Evolutionary conservation across 2,888 invertebrate species (phyloP).

Genomic region (Drosophila atroscutellata): DNA sequence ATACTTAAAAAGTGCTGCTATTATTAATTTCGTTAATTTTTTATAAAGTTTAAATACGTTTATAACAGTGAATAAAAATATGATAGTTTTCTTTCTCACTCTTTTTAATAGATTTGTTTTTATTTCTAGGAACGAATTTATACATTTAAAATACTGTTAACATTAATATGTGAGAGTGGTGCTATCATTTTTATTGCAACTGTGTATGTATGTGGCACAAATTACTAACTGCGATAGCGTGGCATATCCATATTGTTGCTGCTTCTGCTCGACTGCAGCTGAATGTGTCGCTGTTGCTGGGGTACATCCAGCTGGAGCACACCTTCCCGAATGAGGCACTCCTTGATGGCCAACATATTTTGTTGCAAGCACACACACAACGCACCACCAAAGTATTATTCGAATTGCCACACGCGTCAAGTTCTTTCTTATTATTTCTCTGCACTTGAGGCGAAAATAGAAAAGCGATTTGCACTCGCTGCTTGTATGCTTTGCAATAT

Average conservation of each 20-base stretch:
- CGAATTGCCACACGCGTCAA: constrained; percentile 63
- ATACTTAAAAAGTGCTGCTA: not conserved
- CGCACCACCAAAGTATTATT: constrained; percentile 39
- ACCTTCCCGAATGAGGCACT: constrained; percentile 83
- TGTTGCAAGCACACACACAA: constrained; percentile 21
- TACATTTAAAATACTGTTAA: not conserved
- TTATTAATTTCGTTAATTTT: not conserved
- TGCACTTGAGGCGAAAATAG: constrained; percentile 79
- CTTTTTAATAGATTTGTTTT: not conserved
- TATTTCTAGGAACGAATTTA: not conserved
- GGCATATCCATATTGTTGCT: constrained; percentile 71
- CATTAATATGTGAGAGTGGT: not conserved
- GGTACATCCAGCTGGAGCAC: constrained; percentile 74
- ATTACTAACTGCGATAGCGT: constrained; percentile 69
- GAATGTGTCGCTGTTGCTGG: constrained; percentile 46
- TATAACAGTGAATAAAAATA: not conserved
- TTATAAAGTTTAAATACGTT: not conserved
- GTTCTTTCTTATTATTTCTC: constrained; percentile 40
- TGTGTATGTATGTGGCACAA: constrained; percentile 6
- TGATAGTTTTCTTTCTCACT: not conserved
- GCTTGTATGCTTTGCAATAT: constrained; percentile 61
- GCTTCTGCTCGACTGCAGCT: constrained; percentile 63
- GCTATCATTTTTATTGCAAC: not conserved
- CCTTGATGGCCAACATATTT: constrained; percentile 82
- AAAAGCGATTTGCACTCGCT: constrained; percentile 73